Base-by-base conservation (phyloP, 2,888 invertebrate species). In the Leptinotarsa tumamoca region DNA sequence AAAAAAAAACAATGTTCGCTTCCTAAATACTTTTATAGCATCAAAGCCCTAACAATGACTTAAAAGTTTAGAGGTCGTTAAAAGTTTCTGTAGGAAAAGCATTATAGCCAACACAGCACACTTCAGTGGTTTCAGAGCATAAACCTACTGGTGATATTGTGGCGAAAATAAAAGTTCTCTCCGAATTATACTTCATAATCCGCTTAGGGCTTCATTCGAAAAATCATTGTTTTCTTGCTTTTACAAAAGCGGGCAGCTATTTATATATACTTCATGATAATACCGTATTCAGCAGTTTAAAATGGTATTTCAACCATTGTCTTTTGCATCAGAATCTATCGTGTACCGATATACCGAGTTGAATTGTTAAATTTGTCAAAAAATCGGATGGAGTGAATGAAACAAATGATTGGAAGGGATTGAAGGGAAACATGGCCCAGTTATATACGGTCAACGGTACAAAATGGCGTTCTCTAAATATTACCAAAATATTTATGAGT, bases 1-100 rank as follows among this genome's bases (percentile, higher is more conserved):
- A 3, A 33, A 63, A 33, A 27, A 43, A 43, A 63, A 63, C 43
- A 43, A 63, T 43, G 18, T 63, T 33, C 63, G 63, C 43, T 63
- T 15, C 63, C 63, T 10, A 63, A 63, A 63, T 63, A 63, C 63
- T 63, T 63, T 63, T n/a, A 63, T 63, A 63, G 63, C 63, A 63
- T 63, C 33, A n/a, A 63, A 63, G 43, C 63, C 63, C 43, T 7
- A 63, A 63, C 63, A 63, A 63, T 63, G 63, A 63, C 63, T 63
- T 63, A 43, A 27, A 63, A 63, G 27, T 63, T 63, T 43, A 63
- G 63, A 43, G 63, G 63, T 63, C 63, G 63, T 63, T 63, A 63
- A 63, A 63, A 63, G n/a, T 63, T 63, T 17, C 33, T 33, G 27
- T 33, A 63, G 33, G 18, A 33, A 63, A 4, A 43, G 43, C 63